Evolutionary conservation across 2,888 invertebrate genomes (phyloP).

Genomic region (Rhimphoctona megacephalus): DNA sequence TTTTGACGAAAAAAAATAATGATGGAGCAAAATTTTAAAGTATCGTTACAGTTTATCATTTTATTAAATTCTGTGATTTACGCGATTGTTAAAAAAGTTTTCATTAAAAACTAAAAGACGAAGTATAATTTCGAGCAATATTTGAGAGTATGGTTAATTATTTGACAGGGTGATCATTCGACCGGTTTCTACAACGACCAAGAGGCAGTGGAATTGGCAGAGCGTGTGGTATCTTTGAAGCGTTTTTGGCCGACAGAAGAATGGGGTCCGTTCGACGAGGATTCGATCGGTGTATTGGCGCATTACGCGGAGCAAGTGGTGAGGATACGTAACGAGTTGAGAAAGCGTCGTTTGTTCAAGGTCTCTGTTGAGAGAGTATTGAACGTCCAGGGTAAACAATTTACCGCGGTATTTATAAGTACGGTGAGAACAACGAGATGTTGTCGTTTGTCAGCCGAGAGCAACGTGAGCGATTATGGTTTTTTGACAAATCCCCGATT

Average conservation of each 20-base stretch:
- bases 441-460: constrained; percentile 86
- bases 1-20: too few species aligned
- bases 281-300: constrained; percentile 93
- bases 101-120: neutral
- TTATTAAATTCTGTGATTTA: neutral
- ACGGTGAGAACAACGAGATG: constrained; percentile 92
- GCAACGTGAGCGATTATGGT: constrained; percentile 89
- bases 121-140: neutral
- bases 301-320: constrained; percentile 93
- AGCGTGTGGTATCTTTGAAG: constrained; percentile 90
- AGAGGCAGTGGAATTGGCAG: constrained; percentile 93
- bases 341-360: constrained; percentile 90
- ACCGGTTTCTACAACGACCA: constrained; percentile 94
- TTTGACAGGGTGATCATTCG: constrained; percentile 85
- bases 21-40: too few species aligned
- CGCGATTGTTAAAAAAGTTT: neutral
- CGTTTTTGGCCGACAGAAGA: constrained; percentile 90
- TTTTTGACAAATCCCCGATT: constrained; percentile 93
- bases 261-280: constrained; percentile 91
- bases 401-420: constrained; percentile 92
- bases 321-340: constrained; percentile 90
- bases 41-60: neutral
- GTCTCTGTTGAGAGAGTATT: constrained; percentile 93
- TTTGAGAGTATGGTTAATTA: neutral
- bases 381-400: constrained; percentile 95